Base-by-base conservation (phyloP, 2,888 invertebrate genomes). In the Rotaria socialis region DNA sequence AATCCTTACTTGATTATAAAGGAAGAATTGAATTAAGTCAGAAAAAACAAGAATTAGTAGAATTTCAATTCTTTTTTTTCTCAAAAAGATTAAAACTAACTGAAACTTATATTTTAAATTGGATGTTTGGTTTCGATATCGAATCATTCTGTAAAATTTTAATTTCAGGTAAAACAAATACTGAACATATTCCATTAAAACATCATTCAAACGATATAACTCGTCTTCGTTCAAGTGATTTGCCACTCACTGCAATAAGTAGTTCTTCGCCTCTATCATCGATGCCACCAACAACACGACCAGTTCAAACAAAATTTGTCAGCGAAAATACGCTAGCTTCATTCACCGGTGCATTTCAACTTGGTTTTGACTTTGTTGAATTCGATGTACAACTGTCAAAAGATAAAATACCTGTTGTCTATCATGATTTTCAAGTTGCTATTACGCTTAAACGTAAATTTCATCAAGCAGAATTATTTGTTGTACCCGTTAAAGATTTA, bases 371-470 rank as follows among this genome's bases (percentile, higher is more conserved):
- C 91, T 95, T 96, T 93, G 95, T 99, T 85, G 99, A 99, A 92
- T 97, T 99, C 92, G 99, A 99, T 93, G 97, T 99, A 55, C 97
- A 98, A 90, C 92, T 99, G 87, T 96, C 96, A 89, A 96, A 96
- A 92, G 99, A 99, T 92, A 93, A 95, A 90, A 94, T 96, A 55
- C 87, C 87, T 7, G 84, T 87, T 22, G 87, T 87, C 11, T 87
- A 85, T 67, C 87, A 87, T 84, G 87, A 87, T 80, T 87, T 87
- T 58, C 74, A 80, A 74, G 80, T 80, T 14, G 80, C 80, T 0
- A 80, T 80, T 47, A 80, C 80, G 24, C 47, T 80, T n/a, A 80
- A 80, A 80, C 80, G 80, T 24, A 80, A 80, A 47, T 47, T n/a
- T 10, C 80, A 43, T 2, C 11, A 80, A 80, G 80, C 80, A 2